Conservation (phyloP, 1,140 invertebrate species). For the Tyrophagus putrescentiae region DNA sequence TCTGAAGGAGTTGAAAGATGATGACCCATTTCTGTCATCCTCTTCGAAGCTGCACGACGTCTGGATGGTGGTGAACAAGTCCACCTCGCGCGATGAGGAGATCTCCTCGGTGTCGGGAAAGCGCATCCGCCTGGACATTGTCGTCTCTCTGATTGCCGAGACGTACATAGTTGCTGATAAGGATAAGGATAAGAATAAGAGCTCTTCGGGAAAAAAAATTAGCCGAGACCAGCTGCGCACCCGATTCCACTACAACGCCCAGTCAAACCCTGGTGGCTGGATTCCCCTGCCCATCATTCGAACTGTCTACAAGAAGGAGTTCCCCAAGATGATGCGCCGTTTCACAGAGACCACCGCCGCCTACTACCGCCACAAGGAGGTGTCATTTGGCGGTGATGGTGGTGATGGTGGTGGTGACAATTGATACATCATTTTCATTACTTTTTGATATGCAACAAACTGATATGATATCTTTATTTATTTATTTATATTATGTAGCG, state of each 20-base stretch:
- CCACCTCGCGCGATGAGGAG: too few relatives aligned
- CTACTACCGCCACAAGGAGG: too few relatives aligned
- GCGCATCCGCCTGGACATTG: conserved; percentile 82
- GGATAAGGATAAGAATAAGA: too few relatives aligned
- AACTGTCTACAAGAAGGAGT: conserved; percentile 94
- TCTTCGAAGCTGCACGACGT: conserved; percentile 41
- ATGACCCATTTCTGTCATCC: conserved; percentile 34
- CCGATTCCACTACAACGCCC: conserved; percentile 31
- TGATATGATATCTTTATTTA: too few relatives aligned
- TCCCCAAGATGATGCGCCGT: conserved; percentile 94
- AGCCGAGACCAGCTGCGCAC: neutral
- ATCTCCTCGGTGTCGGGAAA: conserved; percentile 56
- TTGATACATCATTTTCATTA: too few relatives aligned
- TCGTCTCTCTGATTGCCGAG: conserved; percentile 89
- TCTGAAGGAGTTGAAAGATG: conserved; percentile 44
- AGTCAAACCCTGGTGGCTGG: conserved; percentile 96
- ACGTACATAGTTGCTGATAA: conserved; percentile 49
- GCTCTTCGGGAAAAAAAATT: neutral
- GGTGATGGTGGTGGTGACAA: too few relatives aligned
- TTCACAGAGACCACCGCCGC: too few relatives aligned
- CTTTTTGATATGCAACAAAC: too few relatives aligned
- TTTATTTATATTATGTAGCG: too few relatives aligned
- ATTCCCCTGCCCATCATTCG: conserved; percentile 87
- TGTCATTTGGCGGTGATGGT: too few relatives aligned
- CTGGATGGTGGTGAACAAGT: conserved; percentile 93